Evolutionary conservation across 2,113 vertebrate genomes (phyloP), one percentile per base, ranked within the genome.

Genomic region (Bolborhynchus lineola): DNA sequence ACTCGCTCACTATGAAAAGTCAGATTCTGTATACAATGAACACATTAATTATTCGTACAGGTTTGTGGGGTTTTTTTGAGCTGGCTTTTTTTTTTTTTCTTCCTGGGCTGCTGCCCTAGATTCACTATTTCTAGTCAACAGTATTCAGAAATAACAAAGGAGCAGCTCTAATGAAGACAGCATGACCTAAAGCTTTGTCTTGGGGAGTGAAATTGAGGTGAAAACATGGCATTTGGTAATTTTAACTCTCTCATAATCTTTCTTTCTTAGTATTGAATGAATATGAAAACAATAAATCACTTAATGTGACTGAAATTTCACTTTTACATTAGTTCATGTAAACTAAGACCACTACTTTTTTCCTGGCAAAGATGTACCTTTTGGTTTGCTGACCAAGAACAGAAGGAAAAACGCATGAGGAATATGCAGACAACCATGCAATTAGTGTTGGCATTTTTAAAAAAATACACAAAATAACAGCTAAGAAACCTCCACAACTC

Each of bases 401-500:
- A 35, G 11, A 75, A 74, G 16, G 35, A 69, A 67, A 90, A 89
- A 21, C 20, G 1, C 9, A 6, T 49, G 31, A 69, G 10, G 24
- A 81, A 44, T 37, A 78, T 69, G 6, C 10, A 49, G 44, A 18
- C 28, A 77, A 35, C 24, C 2, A 78, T 16, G 10, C 2, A 76
- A 60, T 39, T 42, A 26, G 33, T n/a, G 13, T 74, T 37, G n/a
- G 2, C 1, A 26, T 44, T 86, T 68, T 63, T 53, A 78, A 39
- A 5, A 2, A 71, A 81, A 65, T 31, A 67, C 10, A 3, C 2
- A 26, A 52, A 68, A 14, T 72, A 72, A 50, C 5, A 10, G 9
- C 15, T 57, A 41, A 76, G 37, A 60, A 25, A 41, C 2, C 0
- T 1, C 6, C 14, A 33, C 5, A 59, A 20, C 6, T 70, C 15